Base-by-base conservation (phyloP, 2,797 vertebrate species). In the Lagocephalus sceleratus region DNA sequence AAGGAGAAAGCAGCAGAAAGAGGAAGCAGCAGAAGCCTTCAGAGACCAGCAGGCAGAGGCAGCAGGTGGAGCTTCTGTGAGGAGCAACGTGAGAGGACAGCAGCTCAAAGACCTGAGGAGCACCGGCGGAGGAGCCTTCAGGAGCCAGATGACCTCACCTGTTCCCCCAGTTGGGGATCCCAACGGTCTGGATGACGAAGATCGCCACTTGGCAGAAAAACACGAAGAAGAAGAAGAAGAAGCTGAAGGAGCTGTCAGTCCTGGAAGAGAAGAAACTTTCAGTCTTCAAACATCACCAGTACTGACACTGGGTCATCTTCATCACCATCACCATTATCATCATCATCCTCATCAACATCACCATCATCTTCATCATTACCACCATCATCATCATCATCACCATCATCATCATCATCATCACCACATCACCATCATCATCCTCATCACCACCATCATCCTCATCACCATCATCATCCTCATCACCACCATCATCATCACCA, bases 181-280 rank as follows among this genome's bases (percentile, higher is more conserved):
- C 97, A 0, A 98, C 90, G 40, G 92, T 12, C 83, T 99, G 97
- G 84, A 99, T 95, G 83, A 98, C 23, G 59, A 94, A 94, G 81
- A 97, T 77, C 5, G 69, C 90, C 78, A 94, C 92, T 91, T 99
- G 97, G 91, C 87, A 93, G 79, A 98, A 94, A 79, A 98, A 99
- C 68, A 98, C 51, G 26, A 98, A 94, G 90, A 99, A 99, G 92
- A 98, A 99, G 76, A 93, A 90, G 80, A 99, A 99, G 91, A 98
- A 99, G 85, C 90, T 98, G 93, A 98, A 95, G 85, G 97, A 99
- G 81, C 95, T 98, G 91, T 99, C 96, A 0, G 92, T 88, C 91
- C 96, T 99, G 78, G 68, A 79, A 71, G n/a, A 26, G 3, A 47
- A n/a, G 9, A 16, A 16, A 11, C 6, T 2, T 3, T 42, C 1